phyloP scores from a whole-genome alignment of 2,888 invertebrate species.

The Amblyteles armatorius region DNA sequence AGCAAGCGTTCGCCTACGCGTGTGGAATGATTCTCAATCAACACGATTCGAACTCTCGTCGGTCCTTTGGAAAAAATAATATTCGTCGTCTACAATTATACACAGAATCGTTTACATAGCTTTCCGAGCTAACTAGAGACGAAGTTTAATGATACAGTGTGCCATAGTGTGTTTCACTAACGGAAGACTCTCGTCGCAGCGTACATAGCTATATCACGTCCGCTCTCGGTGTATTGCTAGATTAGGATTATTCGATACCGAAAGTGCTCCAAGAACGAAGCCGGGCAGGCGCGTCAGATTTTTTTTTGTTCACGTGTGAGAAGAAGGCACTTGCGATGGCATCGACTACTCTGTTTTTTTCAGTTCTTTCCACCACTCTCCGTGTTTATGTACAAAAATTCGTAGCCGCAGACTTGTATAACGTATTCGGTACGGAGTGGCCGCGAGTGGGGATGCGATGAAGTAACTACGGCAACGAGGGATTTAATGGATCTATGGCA shows the following conservation, averaged over 20 bases:
- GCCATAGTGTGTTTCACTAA: constrained; percentile 9
- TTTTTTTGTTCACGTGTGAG: constrained; percentile 27
- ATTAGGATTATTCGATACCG: constrained; percentile 43
- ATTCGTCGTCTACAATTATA: constrained; percentile 14
- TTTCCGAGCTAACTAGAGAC: background rate
- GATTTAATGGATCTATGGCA: constrained; percentile 34
- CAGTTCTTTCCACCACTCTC: constrained; percentile 38
- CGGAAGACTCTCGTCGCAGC: constrained; percentile 43
- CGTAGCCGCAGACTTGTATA: constrained; percentile 14
- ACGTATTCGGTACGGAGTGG: constrained; percentile 3
- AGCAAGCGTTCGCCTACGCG: constrained; percentile 15
- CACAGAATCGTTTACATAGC: background rate
- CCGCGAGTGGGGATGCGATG: background rate
- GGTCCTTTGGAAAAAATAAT: constrained; percentile 35
- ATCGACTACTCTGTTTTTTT: constrained; percentile 35
- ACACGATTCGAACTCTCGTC: constrained; percentile 30
- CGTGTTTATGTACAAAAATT: constrained; percentile 43
- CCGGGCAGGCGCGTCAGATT: background rate
- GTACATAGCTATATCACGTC: constrained; percentile 22
- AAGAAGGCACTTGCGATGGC: constrained; percentile 58
- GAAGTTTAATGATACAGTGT: constrained; percentile 11
- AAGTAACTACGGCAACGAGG: constrained; percentile 24
- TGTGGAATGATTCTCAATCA: constrained; percentile 54
- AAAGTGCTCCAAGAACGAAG: constrained; percentile 24
- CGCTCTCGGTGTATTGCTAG: constrained; percentile 30